Conservation (phyloP, 2,113 vertebrate genomes). For the Bos indicus region DNA sequence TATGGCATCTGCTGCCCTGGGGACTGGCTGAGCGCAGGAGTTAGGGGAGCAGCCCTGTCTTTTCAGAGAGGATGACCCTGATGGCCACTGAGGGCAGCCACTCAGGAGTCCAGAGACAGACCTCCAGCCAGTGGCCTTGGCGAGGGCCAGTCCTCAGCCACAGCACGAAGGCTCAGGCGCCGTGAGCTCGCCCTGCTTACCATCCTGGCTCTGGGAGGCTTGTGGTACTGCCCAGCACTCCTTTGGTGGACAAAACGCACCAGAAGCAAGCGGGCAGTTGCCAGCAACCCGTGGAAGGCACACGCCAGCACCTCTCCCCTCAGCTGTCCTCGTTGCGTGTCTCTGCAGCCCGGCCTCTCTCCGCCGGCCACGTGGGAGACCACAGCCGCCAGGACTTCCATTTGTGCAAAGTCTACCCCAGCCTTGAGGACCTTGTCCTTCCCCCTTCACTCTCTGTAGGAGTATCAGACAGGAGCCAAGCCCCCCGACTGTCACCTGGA, state of each 20-base stretch:
- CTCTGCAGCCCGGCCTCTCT: neutral
- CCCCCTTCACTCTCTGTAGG: neutral
- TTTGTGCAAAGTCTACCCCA: neutral
- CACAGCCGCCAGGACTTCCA: neutral
- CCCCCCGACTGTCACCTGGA: neutral
- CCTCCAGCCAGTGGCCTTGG: neutral
- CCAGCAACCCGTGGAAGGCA: accelerated
- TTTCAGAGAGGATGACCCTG: neutral
- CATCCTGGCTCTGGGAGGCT: accelerated
- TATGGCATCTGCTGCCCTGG: neutral
- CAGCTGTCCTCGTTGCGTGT: neutral
- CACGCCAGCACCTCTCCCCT: neutral
- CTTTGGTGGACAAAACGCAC: neutral
- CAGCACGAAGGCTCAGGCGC: neutral
- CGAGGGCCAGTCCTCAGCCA: neutral
- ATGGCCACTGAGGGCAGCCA: neutral
- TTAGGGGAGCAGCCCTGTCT: accelerated
- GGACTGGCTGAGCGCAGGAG: neutral
- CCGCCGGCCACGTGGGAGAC: accelerated
- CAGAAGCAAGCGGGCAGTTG: neutral
- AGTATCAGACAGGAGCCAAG: neutral
- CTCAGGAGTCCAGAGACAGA: neutral
- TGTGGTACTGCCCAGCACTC: accelerated
- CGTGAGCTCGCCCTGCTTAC: neutral
- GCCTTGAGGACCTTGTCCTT: neutral